Base-by-base conservation (phyloP, 2,113 vertebrate species). In the Caretta caretta region DNA sequence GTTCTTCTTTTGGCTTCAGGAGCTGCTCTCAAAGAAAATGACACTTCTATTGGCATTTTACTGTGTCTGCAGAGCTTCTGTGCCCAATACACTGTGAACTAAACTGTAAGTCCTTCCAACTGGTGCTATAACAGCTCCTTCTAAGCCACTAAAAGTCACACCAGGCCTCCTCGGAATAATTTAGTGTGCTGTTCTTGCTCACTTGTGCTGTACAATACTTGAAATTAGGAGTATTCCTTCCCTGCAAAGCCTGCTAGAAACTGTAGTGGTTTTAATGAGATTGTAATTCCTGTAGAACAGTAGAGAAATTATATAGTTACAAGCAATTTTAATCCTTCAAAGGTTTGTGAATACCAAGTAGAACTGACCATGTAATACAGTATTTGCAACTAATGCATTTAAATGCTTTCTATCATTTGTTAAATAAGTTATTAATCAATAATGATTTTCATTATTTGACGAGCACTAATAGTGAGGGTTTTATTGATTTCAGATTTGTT, bases 21-120 rank as follows among this genome's bases (percentile, higher is more conserved):
- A 93, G 78, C 80, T 57, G 83, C 88, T 91, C 50, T 95, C 90
- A 94, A 5, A 24, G 79, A 88, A 92, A 94, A 84, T 94, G 94
- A 93, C 83, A 49, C 80, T 93, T 86, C 50, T 0, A 0, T 29
- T 65, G 84, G 27, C 57, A 81, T 83, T 90, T 72, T 92, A 8
- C 78, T 20, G 17, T 62, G 57, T 50, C 56, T 57, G 16, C 24
- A 1, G 82, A 10, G 3, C 65, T 80, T 85, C 84, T 27, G 14
- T 90, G 95, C 48, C 86, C 86, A 75, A 91, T 53, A 38, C 4
- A 1, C 57, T 38, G 24, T 2, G 42, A 38, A 86, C 79, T 27
- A 91, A 96, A 42, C 0, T 0, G 20, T 79, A 93, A 85, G 53
- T 38, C 46, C 79, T 88, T 72, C 89, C 87, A 72, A 0, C 6